phyloP scores from a whole-genome alignment of 2,797 vertebrate species.

The Gadopsis bispinosus region DNA sequence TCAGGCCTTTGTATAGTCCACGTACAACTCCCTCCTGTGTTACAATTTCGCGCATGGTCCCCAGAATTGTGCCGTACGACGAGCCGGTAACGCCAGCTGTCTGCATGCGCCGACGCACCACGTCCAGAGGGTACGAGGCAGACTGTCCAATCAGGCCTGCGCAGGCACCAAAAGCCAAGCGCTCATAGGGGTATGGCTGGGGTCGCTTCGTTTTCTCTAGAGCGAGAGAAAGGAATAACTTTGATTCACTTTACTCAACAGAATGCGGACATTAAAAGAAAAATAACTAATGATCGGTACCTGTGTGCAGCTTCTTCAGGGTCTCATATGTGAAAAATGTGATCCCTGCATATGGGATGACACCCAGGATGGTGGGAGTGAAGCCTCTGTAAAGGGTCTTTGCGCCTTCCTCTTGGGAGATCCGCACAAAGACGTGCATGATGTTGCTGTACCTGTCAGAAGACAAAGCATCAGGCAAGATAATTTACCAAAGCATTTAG shows the following conservation, averaged over 20 bases:
- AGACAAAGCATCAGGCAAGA: not conserved
- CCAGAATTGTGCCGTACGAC: slow-evolving; percentile 84
- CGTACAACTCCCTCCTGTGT: slow-evolving; percentile 89
- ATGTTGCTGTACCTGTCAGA: slow-evolving; percentile 95
- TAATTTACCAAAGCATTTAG: not conserved
- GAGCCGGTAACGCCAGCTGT: slow-evolving; percentile 93
- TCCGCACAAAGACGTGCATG: slow-evolving; percentile 93
- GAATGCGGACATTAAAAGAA: not conserved
- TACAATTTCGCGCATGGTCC: slow-evolving; percentile 89
- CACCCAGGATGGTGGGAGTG: slow-evolving; percentile 93
- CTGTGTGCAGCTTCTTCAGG: slow-evolving; percentile 93
- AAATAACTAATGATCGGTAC: slow-evolving; percentile 70
- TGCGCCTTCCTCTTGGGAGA: slow-evolving; percentile 94
- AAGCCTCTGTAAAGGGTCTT: slow-evolving; percentile 94
- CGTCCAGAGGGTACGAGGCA: slow-evolving; percentile 95
- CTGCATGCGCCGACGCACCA: slow-evolving; percentile 98
- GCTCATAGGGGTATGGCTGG: slow-evolving; percentile 90
- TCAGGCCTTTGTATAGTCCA: slow-evolving; percentile 96
- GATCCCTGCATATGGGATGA: slow-evolving; percentile 95
- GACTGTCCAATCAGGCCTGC: slow-evolving; percentile 96
- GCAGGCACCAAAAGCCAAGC: slow-evolving; percentile 93
- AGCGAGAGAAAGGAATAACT: not conserved
- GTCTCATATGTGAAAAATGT: slow-evolving; percentile 98
- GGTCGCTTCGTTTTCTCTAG: slow-evolving; percentile 88
- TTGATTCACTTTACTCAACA: not conserved